Evolutionary conservation across 23 tunicate genomes (phyloP).

Genomic region (Corella eumyota): DNA sequence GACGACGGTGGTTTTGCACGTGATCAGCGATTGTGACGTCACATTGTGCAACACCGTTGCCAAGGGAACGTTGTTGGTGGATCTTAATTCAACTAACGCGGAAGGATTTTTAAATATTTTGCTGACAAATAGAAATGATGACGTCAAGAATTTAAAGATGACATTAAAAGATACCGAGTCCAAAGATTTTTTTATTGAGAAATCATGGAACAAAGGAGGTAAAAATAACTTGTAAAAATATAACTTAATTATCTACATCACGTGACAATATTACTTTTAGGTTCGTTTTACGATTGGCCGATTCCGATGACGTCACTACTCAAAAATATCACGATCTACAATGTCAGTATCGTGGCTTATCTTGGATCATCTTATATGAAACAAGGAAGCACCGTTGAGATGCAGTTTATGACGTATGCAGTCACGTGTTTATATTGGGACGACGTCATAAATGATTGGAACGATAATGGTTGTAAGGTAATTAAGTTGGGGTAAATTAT

Average conservation of each 20-base stretch:
- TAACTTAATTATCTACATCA: too few species aligned
- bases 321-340: neutral
- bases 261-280: too few species aligned
- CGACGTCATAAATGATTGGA: conserved; percentile 5
- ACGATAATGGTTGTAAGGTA: conserved; percentile 1
- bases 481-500: neutral
- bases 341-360: neutral
- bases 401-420: neutral
- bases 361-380: neutral
- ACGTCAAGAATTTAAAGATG: neutral
- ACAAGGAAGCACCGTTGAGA: neutral
- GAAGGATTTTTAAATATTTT: neutral
- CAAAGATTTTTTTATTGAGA: too few species aligned
- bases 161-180: neutral
- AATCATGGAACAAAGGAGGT: too few species aligned
- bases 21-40: conserved; percentile 32
- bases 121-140: neutral
- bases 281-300: conserved; percentile 3
- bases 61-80: neutral
- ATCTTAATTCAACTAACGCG: neutral
- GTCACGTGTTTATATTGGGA: conserved; percentile 4
- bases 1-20: neutral
- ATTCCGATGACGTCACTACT: neutral
- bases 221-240: too few species aligned
- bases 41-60: conserved; percentile 11